A percentile compares a stretch with the other conserved stretches of the same genome.
These are phyloP conservation scores for Triplophysa bombifrons DNA, from an alignment of 2,797 vertebrate genomes.

Conservation along the genomic window DNA sequence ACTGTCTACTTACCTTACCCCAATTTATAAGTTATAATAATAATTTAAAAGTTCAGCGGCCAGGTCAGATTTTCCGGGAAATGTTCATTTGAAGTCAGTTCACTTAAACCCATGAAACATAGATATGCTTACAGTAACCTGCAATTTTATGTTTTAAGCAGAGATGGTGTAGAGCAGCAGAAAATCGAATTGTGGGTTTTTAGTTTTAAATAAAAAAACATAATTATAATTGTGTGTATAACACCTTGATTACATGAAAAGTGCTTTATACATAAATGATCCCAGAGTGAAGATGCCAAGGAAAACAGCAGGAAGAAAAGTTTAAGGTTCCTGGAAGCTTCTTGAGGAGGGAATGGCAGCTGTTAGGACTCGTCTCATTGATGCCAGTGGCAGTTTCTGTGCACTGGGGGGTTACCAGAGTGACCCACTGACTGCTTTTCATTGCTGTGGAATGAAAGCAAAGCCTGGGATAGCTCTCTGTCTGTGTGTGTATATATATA, in stretches of 20 bases:
- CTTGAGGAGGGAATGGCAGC: conserved; percentile 45
- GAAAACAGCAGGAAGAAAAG: not conserved
- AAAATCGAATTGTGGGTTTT: too few relatives aligned
- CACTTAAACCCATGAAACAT: too few relatives aligned
- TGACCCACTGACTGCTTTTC: conserved; percentile 8
- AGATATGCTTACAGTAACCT: too few relatives aligned
- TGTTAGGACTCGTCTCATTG: conserved; percentile 46
- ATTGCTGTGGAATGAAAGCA: conserved; percentile 35
- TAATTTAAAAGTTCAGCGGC: too few relatives aligned
- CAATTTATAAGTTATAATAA: too few relatives aligned
- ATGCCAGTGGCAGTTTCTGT: conserved; percentile 36
- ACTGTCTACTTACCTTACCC: too few relatives aligned
- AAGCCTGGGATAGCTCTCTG: conserved; percentile 18
- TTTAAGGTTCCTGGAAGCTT: conserved; percentile 17
- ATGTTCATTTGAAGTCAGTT: too few relatives aligned
- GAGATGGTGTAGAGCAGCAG: too few relatives aligned
- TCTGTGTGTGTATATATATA: not conserved
- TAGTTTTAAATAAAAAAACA: not conserved
- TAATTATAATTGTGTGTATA: not conserved
- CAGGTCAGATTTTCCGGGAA: too few relatives aligned
- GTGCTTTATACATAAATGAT: not conserved
- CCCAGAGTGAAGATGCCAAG: not conserved
- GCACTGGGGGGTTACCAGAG: conserved; percentile 22
- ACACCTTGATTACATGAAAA: not conserved
- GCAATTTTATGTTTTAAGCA: too few relatives aligned